Evolutionary conservation across 2,888 invertebrate species (phyloP), one percentile per base, ranked within the genome.

Genomic region (Leucozona laternaria): DNA sequence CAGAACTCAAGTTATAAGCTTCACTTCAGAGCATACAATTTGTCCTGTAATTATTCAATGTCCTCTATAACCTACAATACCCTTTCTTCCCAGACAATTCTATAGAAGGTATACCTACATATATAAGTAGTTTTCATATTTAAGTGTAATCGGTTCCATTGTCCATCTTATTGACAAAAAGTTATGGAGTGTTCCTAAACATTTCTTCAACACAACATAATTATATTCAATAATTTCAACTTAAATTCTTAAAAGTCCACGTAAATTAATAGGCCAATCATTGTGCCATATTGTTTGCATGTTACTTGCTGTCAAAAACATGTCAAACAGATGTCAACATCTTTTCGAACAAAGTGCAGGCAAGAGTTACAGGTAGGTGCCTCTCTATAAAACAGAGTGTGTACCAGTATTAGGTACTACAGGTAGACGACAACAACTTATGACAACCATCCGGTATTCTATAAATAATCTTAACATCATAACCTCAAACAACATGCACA

Each of bases 401-500:
- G 10, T 43, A 64, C 28, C 62, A 57, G 22, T 22, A 37, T 22
- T 28, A 2, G 40, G 10, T 55, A 53, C 8, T 31, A 31, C 76
- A 73, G 62, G 60, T 71, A 75, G 15, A 53, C 25, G 45, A 48
- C 77, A 58, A 11, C 55, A 48, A n/a, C 25, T 25, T 55, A 73
- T 37, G 57, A 77, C 64, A 48, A 70, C 66, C 85, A 86, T 82
- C 86, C 82, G 86, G 82, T 78, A 79, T 82, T 86, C 86, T 86
- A 86, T 86, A 86, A 86, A 86, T 86, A 86, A 86, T 86, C 82
- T 86, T 87, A 87, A 83, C 87, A 87, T 83, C 83, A 83, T 87
- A 87, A 87, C 87, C 82, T 87, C 87, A 87, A 87, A 87, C 83
- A 87, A 87, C 87, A 83, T 83, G 83, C 83, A 83, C 87, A 87